Evolutionary conservation across 2,888 invertebrate species (phyloP).

Genomic region (Ophioninae sp.): DNA sequence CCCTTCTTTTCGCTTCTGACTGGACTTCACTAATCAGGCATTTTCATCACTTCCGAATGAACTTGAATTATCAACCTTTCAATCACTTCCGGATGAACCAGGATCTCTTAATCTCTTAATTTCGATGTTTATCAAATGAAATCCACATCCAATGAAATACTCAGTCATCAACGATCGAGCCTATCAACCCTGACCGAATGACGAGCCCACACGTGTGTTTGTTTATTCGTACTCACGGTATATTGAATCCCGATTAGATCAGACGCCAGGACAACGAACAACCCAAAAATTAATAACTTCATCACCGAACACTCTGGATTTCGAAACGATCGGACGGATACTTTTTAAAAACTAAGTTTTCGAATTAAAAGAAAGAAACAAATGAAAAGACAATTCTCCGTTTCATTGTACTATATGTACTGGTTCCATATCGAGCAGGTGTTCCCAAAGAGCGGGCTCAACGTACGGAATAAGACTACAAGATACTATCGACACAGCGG

Average conservation of each 20-base stretch:
- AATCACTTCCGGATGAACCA: background rate
- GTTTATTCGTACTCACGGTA: conserved; percentile 36
- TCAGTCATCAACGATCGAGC: background rate
- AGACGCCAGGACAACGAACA: conserved; percentile 26
- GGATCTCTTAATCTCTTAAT: background rate
- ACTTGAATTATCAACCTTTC: background rate
- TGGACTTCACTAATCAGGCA: background rate
- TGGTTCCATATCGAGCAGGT: background rate
- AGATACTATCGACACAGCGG: conserved; percentile 67
- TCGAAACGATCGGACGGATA: background rate
- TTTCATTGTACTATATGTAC: background rate
- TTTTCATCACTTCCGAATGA: background rate
- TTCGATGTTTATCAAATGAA: background rate
- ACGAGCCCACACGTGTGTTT: background rate
- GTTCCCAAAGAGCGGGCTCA: background rate
- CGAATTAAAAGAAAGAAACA: background rate
- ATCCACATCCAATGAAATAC: background rate
- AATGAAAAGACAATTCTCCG: background rate
- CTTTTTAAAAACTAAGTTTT: background rate
- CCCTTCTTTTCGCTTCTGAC: background rate
- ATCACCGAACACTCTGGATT: background rate
- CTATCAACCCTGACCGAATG: background rate
- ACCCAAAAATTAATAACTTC: conserved; percentile 32
- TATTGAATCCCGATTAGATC: conserved; percentile 39
- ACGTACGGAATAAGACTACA: background rate